Evolutionary conservation across 2,888 invertebrate species (phyloP).

Genomic region (Nebria salina): DNA sequence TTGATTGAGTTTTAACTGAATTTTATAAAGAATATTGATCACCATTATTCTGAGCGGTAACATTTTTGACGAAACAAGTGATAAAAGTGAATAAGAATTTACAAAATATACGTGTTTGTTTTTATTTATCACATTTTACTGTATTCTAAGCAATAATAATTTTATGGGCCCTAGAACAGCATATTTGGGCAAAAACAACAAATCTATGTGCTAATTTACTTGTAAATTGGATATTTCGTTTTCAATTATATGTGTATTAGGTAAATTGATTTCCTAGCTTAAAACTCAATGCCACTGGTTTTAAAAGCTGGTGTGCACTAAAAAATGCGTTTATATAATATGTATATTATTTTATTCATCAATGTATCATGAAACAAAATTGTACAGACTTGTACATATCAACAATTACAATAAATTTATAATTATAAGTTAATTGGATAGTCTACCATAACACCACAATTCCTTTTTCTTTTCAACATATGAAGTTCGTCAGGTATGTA

Average conservation of each 20-base stretch:
- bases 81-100: background rate
- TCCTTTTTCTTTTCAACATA: background rate
- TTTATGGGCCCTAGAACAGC: background rate
- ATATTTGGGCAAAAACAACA: background rate
- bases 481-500: background rate
- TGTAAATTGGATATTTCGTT: background rate
- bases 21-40: background rate
- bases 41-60: background rate
- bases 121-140: background rate
- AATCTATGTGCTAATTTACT: background rate
- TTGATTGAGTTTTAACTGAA: background rate
- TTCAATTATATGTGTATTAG: background rate
- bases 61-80: background rate
- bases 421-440: conserved; percentile 33
- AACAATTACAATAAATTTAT: conserved; percentile 47
- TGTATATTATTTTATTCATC: conserved; percentile 11
- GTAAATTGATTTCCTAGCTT: conserved; percentile 14
- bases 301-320: conserved; percentile 11
- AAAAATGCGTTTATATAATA: background rate
- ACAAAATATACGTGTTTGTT: background rate
- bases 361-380: conserved; percentile 40
- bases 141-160: conserved; percentile 22
- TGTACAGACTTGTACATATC: conserved; percentile 47
- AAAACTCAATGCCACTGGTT: conserved; percentile 2
- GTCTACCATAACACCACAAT: background rate